Conservation (phyloP, 2,113 vertebrate species). For the Plestiodon gilberti region DNA sequence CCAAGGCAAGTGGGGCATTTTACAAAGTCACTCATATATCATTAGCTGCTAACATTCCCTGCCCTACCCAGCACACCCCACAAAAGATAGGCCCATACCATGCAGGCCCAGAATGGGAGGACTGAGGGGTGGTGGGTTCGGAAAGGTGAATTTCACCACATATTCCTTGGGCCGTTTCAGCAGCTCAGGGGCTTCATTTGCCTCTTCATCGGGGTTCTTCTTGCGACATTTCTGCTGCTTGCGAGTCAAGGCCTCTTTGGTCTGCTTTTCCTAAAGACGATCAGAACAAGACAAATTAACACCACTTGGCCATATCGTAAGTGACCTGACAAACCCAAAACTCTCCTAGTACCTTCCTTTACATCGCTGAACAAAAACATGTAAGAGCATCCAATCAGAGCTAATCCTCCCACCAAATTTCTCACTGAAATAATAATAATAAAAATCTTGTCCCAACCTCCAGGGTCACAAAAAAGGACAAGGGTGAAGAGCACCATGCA, state of each 20-base stretch:
- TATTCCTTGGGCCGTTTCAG: constrained; percentile 90
- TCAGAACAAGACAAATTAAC: not conserved
- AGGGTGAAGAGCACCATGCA: not conserved
- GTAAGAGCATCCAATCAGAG: not conserved
- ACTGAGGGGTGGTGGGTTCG: constrained; percentile 87
- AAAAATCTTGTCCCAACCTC: not conserved
- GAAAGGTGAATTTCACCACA: constrained; percentile 92
- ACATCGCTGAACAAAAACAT: not conserved
- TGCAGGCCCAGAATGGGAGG: constrained; percentile 90
- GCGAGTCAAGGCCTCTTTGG: constrained; percentile 85
- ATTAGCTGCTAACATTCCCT: no score
- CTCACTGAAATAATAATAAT: not conserved
- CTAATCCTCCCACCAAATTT: not conserved
- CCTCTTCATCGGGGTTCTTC: constrained; percentile 87
- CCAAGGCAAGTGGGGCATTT: not conserved
- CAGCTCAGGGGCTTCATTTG: constrained; percentile 80
- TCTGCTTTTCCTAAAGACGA: constrained; percentile 86
- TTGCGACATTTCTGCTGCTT: constrained; percentile 90
- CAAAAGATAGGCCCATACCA: constrained; percentile 65
- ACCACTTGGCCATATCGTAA: no score
- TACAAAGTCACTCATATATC: not conserved
- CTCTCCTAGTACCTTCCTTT: no score
- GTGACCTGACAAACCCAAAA: no score
- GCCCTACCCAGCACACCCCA: no score
- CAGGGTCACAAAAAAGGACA: not conserved